These are phyloP conservation scores for Ecliptopera silaceata DNA, from an alignment of 2,888 invertebrate genomes.

Conservation along the genomic window DNA sequence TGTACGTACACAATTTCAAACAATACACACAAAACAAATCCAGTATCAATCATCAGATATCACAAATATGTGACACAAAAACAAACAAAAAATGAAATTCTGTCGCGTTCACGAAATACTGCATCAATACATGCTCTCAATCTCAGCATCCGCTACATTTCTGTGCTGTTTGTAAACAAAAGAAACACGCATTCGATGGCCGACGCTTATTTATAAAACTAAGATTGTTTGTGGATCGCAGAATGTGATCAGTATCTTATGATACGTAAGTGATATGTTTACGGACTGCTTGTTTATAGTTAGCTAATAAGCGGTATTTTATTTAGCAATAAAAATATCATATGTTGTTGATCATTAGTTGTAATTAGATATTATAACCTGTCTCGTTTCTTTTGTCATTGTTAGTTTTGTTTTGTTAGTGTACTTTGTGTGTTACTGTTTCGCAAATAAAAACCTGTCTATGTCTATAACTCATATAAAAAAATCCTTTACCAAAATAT, in stretches of 20 bases:
- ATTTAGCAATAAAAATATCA: too few relatives aligned
- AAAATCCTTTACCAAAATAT: not conserved
- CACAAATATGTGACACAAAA: conserved; percentile 18
- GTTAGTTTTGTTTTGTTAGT: too few relatives aligned
- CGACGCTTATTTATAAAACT: conserved; percentile 51
- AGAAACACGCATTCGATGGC: conserved; percentile 30
- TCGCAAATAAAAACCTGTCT: too few relatives aligned
- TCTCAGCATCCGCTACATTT: conserved; percentile 19
- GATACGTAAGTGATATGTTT: not conserved
- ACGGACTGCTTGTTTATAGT: not conserved
- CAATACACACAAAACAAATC: conserved; percentile 7
- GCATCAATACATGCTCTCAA: conserved; percentile 17
- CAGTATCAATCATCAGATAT: conserved; percentile 4
- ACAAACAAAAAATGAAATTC: conserved; percentile 6
- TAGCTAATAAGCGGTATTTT: not conserved
- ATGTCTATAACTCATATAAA: too few relatives aligned
- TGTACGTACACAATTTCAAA: not conserved
- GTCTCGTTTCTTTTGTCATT: too few relatives aligned
- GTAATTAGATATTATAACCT: too few relatives aligned
- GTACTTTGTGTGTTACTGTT: too few relatives aligned
- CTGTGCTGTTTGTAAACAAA: conserved; percentile 33
- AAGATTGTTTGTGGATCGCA: conserved; percentile 47
- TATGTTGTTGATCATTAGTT: too few relatives aligned
- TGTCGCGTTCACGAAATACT: conserved; percentile 21
- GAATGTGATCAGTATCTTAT: conserved; percentile 45